These are phyloP conservation scores for Mastigias papua DNA, from an alignment of 30 jellyfish, hydroid and myxozoan genomes.

Conservation along the genomic window DNA sequence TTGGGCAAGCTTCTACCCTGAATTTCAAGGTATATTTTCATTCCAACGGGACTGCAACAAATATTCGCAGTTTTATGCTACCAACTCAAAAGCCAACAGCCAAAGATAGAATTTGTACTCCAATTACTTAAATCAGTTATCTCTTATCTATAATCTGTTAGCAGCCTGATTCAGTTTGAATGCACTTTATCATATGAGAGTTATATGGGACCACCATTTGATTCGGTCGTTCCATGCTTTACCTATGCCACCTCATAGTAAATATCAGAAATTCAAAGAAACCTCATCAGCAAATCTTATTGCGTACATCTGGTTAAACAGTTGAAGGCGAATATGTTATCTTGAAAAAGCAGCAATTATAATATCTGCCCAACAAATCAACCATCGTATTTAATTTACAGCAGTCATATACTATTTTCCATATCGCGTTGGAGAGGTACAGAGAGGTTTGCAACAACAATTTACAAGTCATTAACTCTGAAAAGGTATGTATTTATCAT, in stretches of 20 bases:
- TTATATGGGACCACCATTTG: not conserved
- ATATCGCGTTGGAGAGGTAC: not conserved
- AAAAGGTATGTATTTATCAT: not conserved
- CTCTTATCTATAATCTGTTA: too few relatives aligned
- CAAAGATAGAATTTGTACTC: too few relatives aligned
- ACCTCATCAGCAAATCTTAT: constrained; percentile 6
- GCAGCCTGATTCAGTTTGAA: too few relatives aligned
- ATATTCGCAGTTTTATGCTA: too few relatives aligned
- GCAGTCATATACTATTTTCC: not conserved
- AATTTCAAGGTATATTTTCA: too few relatives aligned
- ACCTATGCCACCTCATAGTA: not conserved
- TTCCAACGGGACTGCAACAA: too few relatives aligned
- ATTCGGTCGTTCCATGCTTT: not conserved
- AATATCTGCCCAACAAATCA: not conserved
- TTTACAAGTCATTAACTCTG: not conserved
- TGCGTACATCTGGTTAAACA: constrained; percentile 6
- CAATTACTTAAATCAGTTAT: too few relatives aligned
- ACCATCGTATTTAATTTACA: not conserved
- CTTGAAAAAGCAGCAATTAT: constrained; percentile 29
- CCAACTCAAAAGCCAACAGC: too few relatives aligned
- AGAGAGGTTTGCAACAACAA: not conserved
- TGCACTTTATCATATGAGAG: too few relatives aligned
- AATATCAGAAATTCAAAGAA: constrained; percentile 12
- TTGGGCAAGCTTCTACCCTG: too few relatives aligned
- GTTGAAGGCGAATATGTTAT: constrained; percentile 31